Percentiles rank a stretch among this genome's conserved stretches.
Conservation (phyloP, 2,888 invertebrate genomes). For the Trachelus troglodyta region DNA sequence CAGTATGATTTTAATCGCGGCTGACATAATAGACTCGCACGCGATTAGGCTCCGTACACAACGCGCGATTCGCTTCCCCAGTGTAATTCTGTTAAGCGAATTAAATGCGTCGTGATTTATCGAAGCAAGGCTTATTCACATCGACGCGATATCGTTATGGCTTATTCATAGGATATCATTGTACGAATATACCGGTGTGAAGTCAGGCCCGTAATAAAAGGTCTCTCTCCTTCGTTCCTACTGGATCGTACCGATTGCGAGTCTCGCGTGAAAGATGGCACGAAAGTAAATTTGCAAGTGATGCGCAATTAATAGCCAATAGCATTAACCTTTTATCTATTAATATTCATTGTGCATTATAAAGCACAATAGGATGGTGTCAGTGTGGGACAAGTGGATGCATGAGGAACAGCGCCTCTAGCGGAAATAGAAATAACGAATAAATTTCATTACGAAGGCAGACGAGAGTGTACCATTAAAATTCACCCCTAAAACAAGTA, state of each 20-base stretch:
- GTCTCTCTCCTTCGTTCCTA: background rate
- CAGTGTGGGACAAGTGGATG: constrained; percentile 35
- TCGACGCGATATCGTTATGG: background rate
- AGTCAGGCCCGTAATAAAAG: background rate
- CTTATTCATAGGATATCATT: background rate
- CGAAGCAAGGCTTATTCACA: background rate
- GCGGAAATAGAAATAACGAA: background rate
- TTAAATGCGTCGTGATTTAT: background rate
- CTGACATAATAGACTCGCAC: constrained; percentile 7
- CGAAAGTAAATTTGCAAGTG: constrained; percentile 25
- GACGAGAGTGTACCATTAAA: background rate
- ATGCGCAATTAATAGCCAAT: constrained; percentile 50
- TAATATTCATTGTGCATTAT: constrained; percentile 57
- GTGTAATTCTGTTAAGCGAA: background rate
- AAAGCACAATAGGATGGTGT: constrained; percentile 39
- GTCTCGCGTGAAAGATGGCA: background rate
- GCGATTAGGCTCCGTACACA: background rate
- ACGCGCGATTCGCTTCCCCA: background rate
- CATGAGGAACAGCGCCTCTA: constrained; percentile 26
- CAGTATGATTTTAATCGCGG: constrained; percentile 4
- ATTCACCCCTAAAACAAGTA: background rate
- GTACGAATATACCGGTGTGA: background rate
- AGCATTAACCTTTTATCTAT: constrained; percentile 53
- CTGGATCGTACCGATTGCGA: background rate
- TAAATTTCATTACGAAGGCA: background rate